Evolutionary conservation across 2,888 invertebrate species (phyloP), one percentile per base, ranked within the genome.

Genomic region (Lasius platythorax): DNA sequence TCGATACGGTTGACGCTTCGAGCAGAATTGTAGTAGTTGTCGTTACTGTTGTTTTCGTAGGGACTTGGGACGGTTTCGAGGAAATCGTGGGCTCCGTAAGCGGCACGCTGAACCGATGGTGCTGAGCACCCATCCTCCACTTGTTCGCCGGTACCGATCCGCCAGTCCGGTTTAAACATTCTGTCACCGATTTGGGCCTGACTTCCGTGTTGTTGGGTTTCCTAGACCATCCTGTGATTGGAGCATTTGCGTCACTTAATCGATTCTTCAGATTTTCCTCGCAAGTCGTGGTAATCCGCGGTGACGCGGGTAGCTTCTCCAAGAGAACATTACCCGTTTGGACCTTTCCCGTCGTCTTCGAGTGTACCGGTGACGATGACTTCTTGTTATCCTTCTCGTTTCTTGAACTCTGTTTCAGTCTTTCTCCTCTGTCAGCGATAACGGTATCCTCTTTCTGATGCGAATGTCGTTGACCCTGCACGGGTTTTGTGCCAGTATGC

Each of bases 1-100:
- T 95, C 37, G 96, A 95, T 61, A 96, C 96, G 0, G 96, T 96
- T 0, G 96, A 95, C 12, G 96, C 95, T 90, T 96, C 96, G 1
- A 95, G 95, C 28, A 96, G 94, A 66, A 95, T 95, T 30, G 95
- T 96, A 2, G 95, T 95, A 2, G 95, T 91, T 0, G 87, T 87
- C 8, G 85, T 81, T 28, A 83, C 72, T 18, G 63, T 15, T 2
- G 73, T 70, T 18, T 84, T 74, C 6, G 53, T 15, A 46, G 73
- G n/a, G 15, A 63, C 28, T 5, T 85, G 85, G 8, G 84, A 70
- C 23, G 79, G 70, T 56, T 85, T 89, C 37, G 76, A 46, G 18
- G 85, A 33, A 4, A 50, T 68, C 5, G 88, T 85, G 9, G 87
- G 82, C 3, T 93, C 92, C 53, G 91, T 89, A 3, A 90, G 50